These are phyloP conservation scores for Lagenorhynchus albirostris DNA, from an alignment of 2,113 vertebrate species.

Conservation along the genomic window DNA sequence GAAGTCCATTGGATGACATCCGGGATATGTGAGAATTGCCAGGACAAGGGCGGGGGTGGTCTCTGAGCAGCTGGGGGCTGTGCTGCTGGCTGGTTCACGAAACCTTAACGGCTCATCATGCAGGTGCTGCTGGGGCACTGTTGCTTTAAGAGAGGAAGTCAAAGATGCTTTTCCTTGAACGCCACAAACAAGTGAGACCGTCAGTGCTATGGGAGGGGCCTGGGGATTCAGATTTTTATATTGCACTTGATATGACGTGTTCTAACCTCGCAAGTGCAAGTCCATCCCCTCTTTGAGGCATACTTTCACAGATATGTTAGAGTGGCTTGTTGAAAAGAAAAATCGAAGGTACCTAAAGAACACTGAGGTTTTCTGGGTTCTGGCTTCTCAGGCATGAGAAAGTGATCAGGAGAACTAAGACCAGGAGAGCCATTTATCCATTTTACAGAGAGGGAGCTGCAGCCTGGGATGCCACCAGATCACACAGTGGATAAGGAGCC, in stretches of 20 bases:
- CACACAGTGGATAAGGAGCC: background rate
- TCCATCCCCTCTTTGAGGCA: background rate
- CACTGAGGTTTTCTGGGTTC: background rate
- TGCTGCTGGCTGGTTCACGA: background rate
- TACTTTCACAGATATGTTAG: no score
- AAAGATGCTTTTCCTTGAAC: background rate
- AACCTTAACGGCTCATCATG: background rate
- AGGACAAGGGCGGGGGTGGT: no score
- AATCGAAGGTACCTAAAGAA: background rate
- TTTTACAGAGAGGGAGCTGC: background rate
- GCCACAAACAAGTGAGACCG: background rate
- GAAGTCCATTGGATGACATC: background rate
- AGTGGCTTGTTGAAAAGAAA: background rate
- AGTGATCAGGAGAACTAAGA: background rate
- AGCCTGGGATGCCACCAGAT: background rate
- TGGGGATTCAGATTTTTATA: background rate
- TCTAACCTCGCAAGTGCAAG: background rate
- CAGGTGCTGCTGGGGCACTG: background rate
- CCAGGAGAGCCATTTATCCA: background rate
- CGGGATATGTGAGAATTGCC: fast-evolving
- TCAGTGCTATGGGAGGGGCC: background rate
- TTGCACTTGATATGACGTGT: background rate
- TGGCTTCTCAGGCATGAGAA: background rate
- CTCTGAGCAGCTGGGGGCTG: background rate
- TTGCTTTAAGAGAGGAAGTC: background rate